These are phyloP conservation scores for Semotilus atromaculatus DNA, from an alignment of 2,797 vertebrate species.

Conservation along the genomic window DNA sequence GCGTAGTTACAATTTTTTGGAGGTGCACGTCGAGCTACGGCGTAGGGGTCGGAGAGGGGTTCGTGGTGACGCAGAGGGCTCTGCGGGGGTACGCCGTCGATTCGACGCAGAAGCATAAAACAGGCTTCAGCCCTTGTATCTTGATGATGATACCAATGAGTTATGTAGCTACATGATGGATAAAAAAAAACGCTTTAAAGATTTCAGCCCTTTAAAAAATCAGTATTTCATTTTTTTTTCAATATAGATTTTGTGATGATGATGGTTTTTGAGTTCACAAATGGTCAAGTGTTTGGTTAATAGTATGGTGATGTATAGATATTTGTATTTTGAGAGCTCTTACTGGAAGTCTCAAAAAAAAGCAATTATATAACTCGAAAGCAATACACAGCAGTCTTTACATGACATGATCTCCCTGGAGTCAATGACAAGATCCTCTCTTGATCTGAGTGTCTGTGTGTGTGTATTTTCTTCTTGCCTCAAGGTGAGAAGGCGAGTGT, in stretches of 20 bases:
- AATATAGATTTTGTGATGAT: neutral
- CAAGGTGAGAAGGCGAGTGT: neutral
- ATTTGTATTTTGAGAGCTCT: slow-evolving; percentile 1
- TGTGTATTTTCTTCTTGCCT: neutral
- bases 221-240: neutral
- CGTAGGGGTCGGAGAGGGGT: too few relatives aligned
- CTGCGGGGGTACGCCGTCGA: too few relatives aligned
- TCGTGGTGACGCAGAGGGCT: too few relatives aligned
- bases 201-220: neutral
- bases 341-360: neutral
- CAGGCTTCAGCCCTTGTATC: neutral
- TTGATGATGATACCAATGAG: neutral
- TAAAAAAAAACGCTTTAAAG: neutral
- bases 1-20: too few relatives aligned
- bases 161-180: neutral
- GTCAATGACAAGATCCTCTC: neutral
- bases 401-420: neutral
- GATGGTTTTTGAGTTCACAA: neutral
- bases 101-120: too few relatives aligned
- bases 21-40: too few relatives aligned
- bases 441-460: neutral
- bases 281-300: neutral
- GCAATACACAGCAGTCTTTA: neutral
- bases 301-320: neutral
- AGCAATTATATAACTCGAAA: neutral